Conservation (phyloP, 2,797 vertebrate genomes). For the Caiman crocodilus region DNA sequence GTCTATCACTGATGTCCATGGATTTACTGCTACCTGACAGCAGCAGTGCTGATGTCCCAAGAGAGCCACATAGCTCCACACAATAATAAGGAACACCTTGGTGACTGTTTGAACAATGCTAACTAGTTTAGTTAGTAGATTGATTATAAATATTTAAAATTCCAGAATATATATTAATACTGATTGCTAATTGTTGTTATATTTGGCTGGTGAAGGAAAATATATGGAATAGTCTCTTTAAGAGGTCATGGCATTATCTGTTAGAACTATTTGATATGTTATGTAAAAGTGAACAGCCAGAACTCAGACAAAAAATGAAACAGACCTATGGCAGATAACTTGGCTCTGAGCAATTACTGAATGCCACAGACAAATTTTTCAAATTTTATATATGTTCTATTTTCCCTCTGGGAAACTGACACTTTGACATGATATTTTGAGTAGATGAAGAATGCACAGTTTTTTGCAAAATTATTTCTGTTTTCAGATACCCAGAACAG, state of each 20-base stretch:
- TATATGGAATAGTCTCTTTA: background rate
- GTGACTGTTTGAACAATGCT: rapidly evolving
- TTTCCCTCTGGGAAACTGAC: background rate
- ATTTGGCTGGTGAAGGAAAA: background rate
- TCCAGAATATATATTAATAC: background rate
- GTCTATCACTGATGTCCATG: too few species aligned
- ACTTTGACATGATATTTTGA: background rate
- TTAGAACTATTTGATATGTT: background rate
- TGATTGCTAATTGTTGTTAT: rapidly evolving
- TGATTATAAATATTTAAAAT: background rate
- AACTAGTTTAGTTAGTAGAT: rapidly evolving
- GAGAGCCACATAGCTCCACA: too few species aligned
- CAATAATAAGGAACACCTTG: rapidly evolving
- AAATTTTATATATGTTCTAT: background rate
- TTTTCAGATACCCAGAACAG: background rate
- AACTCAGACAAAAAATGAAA: too few species aligned
- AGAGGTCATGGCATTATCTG: background rate
- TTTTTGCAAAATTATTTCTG: background rate
- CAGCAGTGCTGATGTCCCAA: too few species aligned
- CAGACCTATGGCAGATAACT: too few species aligned
- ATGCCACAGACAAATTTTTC: background rate
- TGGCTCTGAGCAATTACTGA: background rate
- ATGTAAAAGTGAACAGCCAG: too few species aligned
- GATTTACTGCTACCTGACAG: too few species aligned
- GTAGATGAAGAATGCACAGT: background rate